Conservation (phyloP, 2,888 invertebrate genomes). For the Diplazon laetatorius region DNA sequence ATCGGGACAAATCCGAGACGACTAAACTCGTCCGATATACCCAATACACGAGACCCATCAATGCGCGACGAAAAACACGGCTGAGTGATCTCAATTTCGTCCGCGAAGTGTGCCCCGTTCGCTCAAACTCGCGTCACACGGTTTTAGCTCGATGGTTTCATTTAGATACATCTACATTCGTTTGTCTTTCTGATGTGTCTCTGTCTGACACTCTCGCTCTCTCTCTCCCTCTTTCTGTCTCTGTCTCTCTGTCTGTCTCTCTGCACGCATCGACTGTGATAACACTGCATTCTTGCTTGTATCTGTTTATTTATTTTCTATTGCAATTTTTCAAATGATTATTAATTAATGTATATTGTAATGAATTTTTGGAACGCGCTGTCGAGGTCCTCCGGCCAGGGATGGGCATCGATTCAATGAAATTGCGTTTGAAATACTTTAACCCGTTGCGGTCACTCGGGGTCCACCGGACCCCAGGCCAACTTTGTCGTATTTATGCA, state of each 20-base stretch:
- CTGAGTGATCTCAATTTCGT: constrained; percentile 61
- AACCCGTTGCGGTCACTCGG: too few species aligned
- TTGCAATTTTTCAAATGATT: too few species aligned
- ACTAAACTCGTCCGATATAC: constrained; percentile 30
- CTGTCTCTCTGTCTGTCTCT: neutral
- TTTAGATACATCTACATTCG: constrained; percentile 26
- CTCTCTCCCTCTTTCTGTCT: neutral
- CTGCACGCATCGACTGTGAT: neutral
- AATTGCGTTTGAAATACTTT: too few species aligned
- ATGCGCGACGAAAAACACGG: neutral
- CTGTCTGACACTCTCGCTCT: neutral
- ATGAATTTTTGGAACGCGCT: too few species aligned
- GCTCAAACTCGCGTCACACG: constrained; percentile 47
- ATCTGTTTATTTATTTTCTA: too few species aligned
- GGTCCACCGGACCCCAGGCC: too few species aligned
- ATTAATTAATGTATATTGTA: too few species aligned
- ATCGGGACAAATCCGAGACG: constrained; percentile 8
- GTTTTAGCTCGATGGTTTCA: constrained; percentile 46
- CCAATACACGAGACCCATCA: constrained; percentile 14
- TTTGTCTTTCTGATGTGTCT: too few species aligned
- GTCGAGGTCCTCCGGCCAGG: too few species aligned
- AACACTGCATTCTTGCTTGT: too few species aligned
- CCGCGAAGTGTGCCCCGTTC: constrained; percentile 46
- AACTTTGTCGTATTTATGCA: too few species aligned
- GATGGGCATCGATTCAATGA: too few species aligned